Conservation (phyloP, 2,797 vertebrate species). For the Pitangus sulphuratus region DNA sequence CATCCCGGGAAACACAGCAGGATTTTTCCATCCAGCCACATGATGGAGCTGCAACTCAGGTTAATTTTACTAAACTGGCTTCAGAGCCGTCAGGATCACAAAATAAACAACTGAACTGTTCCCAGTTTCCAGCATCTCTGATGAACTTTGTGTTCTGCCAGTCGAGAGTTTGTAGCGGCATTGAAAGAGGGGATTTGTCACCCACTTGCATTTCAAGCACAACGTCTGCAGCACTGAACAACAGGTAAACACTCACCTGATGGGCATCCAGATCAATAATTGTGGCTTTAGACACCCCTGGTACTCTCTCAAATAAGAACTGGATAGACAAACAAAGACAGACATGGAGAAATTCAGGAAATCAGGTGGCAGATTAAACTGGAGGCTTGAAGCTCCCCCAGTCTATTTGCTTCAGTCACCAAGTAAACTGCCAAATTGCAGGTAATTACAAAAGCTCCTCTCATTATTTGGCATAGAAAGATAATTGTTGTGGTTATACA, state of each 20-base stretch:
- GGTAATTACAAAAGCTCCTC: background rate
- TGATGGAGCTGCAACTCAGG: conserved; percentile 60
- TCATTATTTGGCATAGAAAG: background rate
- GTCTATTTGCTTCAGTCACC: background rate
- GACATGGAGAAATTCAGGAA: background rate
- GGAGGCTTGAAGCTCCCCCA: background rate
- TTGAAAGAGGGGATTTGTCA: background rate
- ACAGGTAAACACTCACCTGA: conserved; percentile 83
- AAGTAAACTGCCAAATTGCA: background rate
- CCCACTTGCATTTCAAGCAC: background rate
- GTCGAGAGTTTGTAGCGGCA: background rate
- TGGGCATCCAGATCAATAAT: conserved; percentile 96
- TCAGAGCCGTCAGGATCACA: background rate
- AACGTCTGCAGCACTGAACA: background rate
- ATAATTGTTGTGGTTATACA: background rate
- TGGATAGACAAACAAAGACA: conserved; percentile 49
- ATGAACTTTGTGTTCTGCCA: background rate
- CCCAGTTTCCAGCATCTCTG: background rate
- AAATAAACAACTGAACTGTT: background rate
- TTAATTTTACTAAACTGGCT: background rate
- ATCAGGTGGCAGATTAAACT: background rate
- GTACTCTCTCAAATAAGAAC: conserved; percentile 93
- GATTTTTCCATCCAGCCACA: conserved; percentile 33
- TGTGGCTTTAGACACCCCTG: conserved; percentile 87
- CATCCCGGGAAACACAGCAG: background rate